These are phyloP conservation scores for Hippocampus zosterae DNA, from an alignment of 2,113 vertebrate genomes.

Conservation along the genomic window DNA sequence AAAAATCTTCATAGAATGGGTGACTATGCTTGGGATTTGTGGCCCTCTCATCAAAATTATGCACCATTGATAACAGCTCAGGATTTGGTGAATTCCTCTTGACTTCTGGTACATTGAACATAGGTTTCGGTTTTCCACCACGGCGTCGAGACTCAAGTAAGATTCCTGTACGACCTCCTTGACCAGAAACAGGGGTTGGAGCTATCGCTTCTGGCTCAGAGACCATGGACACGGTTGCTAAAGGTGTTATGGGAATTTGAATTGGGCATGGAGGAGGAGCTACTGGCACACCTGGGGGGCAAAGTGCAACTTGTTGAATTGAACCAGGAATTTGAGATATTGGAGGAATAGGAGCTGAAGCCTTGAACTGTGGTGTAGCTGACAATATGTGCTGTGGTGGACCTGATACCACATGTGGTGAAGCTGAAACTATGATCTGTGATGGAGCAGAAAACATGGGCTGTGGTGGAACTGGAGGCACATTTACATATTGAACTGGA, in stretches of 20 bases:
- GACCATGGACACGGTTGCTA: constrained; percentile 49
- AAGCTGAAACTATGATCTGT: constrained; percentile 15
- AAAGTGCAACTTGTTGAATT: constrained; percentile 11
- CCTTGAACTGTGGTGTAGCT: constrained; percentile 27
- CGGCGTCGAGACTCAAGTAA: constrained; percentile 84
- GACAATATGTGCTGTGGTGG: background rate
- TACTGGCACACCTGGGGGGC: constrained; percentile 18
- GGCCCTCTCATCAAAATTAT: constrained; percentile 88
- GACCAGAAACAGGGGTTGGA: constrained; percentile 74
- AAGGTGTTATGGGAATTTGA: constrained; percentile 24
- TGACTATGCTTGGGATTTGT: constrained; percentile 48
- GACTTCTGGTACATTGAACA: constrained; percentile 83
- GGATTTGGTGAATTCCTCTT: constrained; percentile 92
- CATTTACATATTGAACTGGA: constrained; percentile 34
- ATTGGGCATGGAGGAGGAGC: constrained; percentile 23
- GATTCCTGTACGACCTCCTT: constrained; percentile 82
- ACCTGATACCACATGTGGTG: background rate
- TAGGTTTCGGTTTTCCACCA: constrained; percentile 78
- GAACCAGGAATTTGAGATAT: constrained; percentile 23
- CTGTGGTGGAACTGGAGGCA: constrained; percentile 11
- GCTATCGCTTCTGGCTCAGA: constrained; percentile 58
- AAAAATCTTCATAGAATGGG: constrained; percentile 48
- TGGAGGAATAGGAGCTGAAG: constrained; percentile 14
- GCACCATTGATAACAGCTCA: constrained; percentile 88
- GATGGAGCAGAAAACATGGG: constrained; percentile 16